Evolutionary conservation across 2,797 vertebrate genomes (phyloP).

Genomic region (Argya squamiceps): DNA sequence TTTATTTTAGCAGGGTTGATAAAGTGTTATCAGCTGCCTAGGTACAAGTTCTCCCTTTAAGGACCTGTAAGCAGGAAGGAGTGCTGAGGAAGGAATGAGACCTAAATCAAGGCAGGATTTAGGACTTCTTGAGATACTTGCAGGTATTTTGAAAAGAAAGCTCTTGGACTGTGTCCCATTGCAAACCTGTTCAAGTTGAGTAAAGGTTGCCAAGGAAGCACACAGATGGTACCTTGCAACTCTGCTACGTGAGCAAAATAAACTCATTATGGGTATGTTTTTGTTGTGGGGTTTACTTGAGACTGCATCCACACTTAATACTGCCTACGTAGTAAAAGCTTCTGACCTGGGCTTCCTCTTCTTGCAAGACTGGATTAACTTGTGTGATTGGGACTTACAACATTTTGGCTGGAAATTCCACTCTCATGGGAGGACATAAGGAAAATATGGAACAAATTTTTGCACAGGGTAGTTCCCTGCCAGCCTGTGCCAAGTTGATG

Average conservation of each 20-base stretch:
- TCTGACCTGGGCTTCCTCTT: not conserved
- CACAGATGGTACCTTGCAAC: not conserved
- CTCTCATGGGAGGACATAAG: not conserved
- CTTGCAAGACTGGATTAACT: slow-evolving; percentile 39
- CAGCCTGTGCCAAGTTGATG: not conserved
- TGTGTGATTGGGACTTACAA: not conserved
- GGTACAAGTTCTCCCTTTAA: not conserved
- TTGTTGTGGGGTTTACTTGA: not conserved
- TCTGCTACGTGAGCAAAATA: not conserved
- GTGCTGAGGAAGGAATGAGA: not conserved
- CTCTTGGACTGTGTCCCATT: not conserved
- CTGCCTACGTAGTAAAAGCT: not conserved
- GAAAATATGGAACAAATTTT: not conserved
- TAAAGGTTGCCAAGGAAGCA: not conserved
- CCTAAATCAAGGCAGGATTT: not conserved
- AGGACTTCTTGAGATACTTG: not conserved
- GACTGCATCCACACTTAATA: not conserved
- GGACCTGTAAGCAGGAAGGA: not conserved
- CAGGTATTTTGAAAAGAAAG: not conserved
- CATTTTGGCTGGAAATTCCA: not conserved
- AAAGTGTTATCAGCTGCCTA: slow-evolving; percentile 25
- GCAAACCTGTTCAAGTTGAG: not conserved
- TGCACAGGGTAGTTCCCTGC: not conserved
- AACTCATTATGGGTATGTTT: not conserved
- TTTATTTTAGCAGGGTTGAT: slow-evolving; percentile 19